Evolutionary conservation across 2,113 vertebrate genomes (phyloP), one percentile per base, ranked within the genome.

Genomic region (Prietella phreatophila): DNA sequence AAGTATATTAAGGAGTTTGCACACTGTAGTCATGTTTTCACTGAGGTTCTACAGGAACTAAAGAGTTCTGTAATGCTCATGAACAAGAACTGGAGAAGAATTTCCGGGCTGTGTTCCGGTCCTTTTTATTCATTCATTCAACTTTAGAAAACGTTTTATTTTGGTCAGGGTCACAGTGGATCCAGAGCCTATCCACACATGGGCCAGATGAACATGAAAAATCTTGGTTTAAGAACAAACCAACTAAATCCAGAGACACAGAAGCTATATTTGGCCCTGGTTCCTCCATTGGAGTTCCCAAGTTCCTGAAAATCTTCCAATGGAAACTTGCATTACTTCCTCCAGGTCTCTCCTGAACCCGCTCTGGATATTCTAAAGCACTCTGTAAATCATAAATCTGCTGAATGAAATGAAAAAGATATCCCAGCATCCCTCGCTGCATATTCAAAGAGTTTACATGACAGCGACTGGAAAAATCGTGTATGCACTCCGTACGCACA

Each of bases 351-450:
- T 39, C 10, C 30, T 36, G 30, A 81, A 56, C 53, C 53, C 17
- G 22, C 30, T 58, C 50, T 30, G 50, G 6, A 30, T 30, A 13
- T 8, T 58, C 79, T 81, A 22, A 58, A 81, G 53, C 78, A 56
- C 33, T 33, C 27, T 53, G 20, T 60, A 82, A 82, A 82, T 69
- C 82, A 84, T 50, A 67, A 27, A 50, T 19, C 42, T 53, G 25
- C 82, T 53, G 42, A 63, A 69, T 50, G 61, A 47, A 82, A 15
- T 25, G 50, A 42, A 42, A 25, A 39, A 82, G 56, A 39, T 36
- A 63, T 47, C 81, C 58, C 56, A 83, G 82, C 82, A 65, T 39
- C 36, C 82, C 82, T 63, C 79, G 4, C 27, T 60, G 55, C 19
- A 25, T 81, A 27, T 15, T 53, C n/a, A 79, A 53, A 1, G 7